Evolutionary conservation across 2,113 vertebrate genomes (phyloP), one percentile per base, ranked within the genome.

Genomic region (Podiceps cristatus): DNA sequence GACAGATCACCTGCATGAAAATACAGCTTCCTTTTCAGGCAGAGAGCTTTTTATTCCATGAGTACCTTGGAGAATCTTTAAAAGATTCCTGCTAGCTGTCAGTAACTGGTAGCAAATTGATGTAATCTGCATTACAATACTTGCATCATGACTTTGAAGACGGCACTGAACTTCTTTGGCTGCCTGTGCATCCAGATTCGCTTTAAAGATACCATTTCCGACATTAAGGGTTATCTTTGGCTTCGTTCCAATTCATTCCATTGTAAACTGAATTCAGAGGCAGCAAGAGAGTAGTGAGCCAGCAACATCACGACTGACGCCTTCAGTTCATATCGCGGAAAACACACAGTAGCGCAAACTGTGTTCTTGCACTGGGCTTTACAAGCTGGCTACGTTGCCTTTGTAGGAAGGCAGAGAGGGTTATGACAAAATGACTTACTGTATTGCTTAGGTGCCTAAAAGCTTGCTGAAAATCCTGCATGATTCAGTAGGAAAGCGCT

Each of bases 61-160:
- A 50, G 56, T 62, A 31, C 69, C 50, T 52, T 63, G 92, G 71
- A 83, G 92, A 93, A 92, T 94, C 83, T 87, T 93, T 50, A 95
- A 92, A 82, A 82, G 82, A 77, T 86, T 95, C 75, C 75, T 75
- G n/a, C 20, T 89, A 95, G 92, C 94, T 95, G 68, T 93, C 84
- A 93, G 79, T 83, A 96, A 89, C 86, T 19, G 75, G 78, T 76
- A 50, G 75, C 64, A 94, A 96, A 96, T 96, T 80, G 31, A 95
- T 96, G 85, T 91, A 86, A 95, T 93, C 69, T 96, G 79, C 87
- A 92, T 96, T 88, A 94, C 71, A 93, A 96, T 96, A 60, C 95
- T 83, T 75, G 93, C 88, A 94, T 96, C 95, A 81, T 23, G 92
- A 66, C 91, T 97, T 93, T 94, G 73, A 68, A 94, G 73, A 88